phyloP scores from a whole-genome alignment of 2,113 vertebrate species.

The Rhizomys pruinosus region DNA sequence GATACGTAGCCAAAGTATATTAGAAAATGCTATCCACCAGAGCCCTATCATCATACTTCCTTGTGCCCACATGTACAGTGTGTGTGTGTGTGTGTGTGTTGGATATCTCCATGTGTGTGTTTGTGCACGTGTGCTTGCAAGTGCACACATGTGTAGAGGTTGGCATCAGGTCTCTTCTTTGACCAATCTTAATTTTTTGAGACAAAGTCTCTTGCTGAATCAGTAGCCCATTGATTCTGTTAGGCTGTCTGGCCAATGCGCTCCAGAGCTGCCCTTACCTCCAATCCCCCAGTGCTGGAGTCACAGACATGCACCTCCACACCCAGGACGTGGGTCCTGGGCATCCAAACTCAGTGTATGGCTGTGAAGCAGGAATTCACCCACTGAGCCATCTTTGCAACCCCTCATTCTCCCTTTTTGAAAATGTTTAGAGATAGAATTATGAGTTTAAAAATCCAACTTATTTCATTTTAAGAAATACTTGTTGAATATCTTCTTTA shows the following conservation, averaged over 20 bases:
- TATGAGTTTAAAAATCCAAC: slow-evolving; percentile 13
- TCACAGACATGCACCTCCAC: not conserved
- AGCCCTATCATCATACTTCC: not conserved
- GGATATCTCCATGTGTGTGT: not conserved
- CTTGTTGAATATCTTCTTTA: not conserved
- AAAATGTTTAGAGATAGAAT: slow-evolving; percentile 7
- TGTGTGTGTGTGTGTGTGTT: not conserved
- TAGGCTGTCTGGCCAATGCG: not conserved
- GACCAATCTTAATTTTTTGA: not conserved
- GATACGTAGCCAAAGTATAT: slow-evolving; percentile 11
- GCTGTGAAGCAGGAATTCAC: not conserved
- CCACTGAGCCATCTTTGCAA: not conserved
- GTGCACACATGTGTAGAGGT: not conserved
- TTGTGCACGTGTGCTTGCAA: not conserved
- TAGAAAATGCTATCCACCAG: not conserved
- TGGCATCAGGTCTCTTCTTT: not conserved
- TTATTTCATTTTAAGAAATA: slow-evolving; percentile 51
- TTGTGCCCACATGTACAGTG: not conserved
- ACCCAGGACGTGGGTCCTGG: not conserved
- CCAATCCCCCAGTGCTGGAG: not conserved
- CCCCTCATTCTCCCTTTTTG: not conserved
- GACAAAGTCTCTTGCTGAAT: not conserved
- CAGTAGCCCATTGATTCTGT: not conserved
- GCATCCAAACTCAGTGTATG: not conserved
- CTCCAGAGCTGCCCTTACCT: not conserved